Conservation (phyloP, 2,797 vertebrate species). For the Harpagifer antarcticus region DNA sequence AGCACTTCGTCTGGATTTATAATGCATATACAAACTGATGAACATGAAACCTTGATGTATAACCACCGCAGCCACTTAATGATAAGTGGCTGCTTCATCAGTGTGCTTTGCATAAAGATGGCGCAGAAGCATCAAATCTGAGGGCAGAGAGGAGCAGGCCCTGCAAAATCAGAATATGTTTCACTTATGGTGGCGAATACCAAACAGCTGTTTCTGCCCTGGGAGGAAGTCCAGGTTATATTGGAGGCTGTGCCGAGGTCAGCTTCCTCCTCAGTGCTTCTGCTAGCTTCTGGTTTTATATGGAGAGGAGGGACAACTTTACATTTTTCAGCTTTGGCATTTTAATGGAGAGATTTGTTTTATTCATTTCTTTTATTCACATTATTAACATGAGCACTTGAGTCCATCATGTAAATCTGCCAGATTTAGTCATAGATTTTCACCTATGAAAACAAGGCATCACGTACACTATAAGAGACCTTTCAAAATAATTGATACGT, state of each 20-base stretch:
- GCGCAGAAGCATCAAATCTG: slow-evolving; percentile 67
- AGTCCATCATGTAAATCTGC: no score
- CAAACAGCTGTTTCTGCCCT: slow-evolving; percentile 49
- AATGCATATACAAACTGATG: slow-evolving; percentile 79
- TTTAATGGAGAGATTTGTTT: slow-evolving; percentile 32
- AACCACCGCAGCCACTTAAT: slow-evolving; percentile 72
- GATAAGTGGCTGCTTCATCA: slow-evolving; percentile 78
- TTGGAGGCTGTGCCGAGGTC: slow-evolving; percentile 51
- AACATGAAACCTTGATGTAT: slow-evolving; percentile 76
- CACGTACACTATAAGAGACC: not conserved
- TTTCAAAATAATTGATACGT: not conserved
- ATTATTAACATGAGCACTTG: no score
- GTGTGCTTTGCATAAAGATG: slow-evolving; percentile 78
- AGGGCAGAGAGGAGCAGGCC: slow-evolving; percentile 52
- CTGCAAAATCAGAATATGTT: slow-evolving; percentile 61
- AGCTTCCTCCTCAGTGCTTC: slow-evolving; percentile 57
- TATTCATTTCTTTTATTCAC: no score
- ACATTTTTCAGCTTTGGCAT: slow-evolving; percentile 33
- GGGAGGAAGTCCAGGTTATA: slow-evolving; percentile 57
- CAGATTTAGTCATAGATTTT: no score
- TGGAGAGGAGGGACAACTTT: slow-evolving; percentile 37
- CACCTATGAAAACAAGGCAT: slow-evolving; percentile 12
- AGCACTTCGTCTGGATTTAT: slow-evolving; percentile 67
- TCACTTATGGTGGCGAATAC: slow-evolving; percentile 63
- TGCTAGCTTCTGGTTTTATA: slow-evolving; percentile 41